Percentiles rank a stretch among this genome's conserved stretches.
Conservation (phyloP, 2,888 invertebrate species). For the Oscheius onirici region DNA sequence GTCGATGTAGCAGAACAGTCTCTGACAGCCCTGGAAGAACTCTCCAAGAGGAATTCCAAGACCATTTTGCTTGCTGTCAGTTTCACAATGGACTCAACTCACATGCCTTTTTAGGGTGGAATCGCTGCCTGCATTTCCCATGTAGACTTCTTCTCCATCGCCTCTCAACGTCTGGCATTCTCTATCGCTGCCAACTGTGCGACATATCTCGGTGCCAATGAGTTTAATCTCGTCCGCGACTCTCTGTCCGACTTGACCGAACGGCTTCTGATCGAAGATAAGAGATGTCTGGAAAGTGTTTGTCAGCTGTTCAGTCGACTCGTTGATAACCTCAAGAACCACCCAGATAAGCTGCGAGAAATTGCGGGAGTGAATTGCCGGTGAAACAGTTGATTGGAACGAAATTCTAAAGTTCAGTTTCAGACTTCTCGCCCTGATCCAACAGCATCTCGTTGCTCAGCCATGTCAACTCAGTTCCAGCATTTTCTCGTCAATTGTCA, state of each 20-base stretch:
- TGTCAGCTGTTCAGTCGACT: slow-evolving; percentile 94
- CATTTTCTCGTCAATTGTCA: slow-evolving; percentile 93
- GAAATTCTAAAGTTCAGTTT: neutral
- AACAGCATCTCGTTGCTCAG: slow-evolving; percentile 82
- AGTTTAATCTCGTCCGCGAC: slow-evolving; percentile 77
- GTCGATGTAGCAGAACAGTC: slow-evolving; percentile 99
- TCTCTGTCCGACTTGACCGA: slow-evolving; percentile 62
- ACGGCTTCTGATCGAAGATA: slow-evolving; percentile 79
- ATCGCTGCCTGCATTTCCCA: slow-evolving; percentile 95
- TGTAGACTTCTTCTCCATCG: slow-evolving; percentile 97
- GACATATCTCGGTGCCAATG: slow-evolving; percentile 78
- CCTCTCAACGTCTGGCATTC: slow-evolving; percentile 93
- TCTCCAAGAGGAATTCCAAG: slow-evolving; percentile 94
- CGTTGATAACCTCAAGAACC: slow-evolving; percentile 93
- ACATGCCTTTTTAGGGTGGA: slow-evolving; percentile 80
- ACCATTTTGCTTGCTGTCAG: slow-evolving; percentile 88
- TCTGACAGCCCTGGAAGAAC: slow-evolving; percentile 93
- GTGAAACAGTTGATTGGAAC: neutral
- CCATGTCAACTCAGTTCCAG: slow-evolving; percentile 93
- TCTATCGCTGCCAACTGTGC: slow-evolving; percentile 98
- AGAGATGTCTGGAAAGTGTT: slow-evolving; percentile 96
- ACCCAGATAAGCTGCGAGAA: slow-evolving; percentile 88
- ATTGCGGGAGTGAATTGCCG: slow-evolving; percentile 78
- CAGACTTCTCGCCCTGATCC: slow-evolving; percentile 55
- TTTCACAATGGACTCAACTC: neutral